Percentiles rank a stretch among this genome's conserved stretches.
These are phyloP conservation scores for Columba guinea DNA, from an alignment of 2,797 vertebrate species.

Conservation along the genomic window DNA sequence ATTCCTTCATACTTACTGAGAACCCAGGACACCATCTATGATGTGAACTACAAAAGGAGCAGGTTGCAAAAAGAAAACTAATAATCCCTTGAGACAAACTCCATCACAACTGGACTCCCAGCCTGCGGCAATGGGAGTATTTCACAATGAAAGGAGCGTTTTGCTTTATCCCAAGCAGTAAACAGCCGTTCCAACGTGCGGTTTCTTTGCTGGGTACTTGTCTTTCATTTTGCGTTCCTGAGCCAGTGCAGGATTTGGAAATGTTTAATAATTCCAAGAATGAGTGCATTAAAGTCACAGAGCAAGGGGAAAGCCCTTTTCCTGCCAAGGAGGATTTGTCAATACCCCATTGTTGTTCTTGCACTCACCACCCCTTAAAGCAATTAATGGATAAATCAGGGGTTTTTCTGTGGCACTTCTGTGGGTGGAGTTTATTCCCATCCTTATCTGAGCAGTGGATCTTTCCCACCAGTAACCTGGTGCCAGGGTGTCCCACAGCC, in stretches of 20 bases:
- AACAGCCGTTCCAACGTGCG: neutral
- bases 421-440: conserved; percentile 81
- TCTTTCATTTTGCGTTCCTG: neutral
- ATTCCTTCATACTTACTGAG: neutral
- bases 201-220: neutral
- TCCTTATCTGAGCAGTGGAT: conserved; percentile 82
- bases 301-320: conserved; percentile 76
- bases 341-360: conserved; percentile 77
- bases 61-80: neutral
- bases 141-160: neutral
- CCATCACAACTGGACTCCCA: neutral
- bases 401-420: conserved; percentile 68
- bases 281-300: conserved; percentile 11
- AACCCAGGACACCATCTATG: neutral
- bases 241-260: conserved; percentile 44
- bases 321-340: conserved; percentile 78
- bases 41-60: neutral
- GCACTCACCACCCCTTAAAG: conserved; percentile 71
- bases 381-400: conserved; percentile 78
- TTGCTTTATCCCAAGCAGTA: neutral
- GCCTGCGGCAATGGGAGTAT: rapidly evolving
- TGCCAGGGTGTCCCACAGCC: conserved; percentile 87
- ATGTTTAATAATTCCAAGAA: conserved; percentile 46
- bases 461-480: conserved; percentile 85
- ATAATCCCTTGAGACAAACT: neutral